Evolutionary conservation across 2,888 invertebrate genomes (phyloP).

Genomic region (Cheilosia urbana): DNA sequence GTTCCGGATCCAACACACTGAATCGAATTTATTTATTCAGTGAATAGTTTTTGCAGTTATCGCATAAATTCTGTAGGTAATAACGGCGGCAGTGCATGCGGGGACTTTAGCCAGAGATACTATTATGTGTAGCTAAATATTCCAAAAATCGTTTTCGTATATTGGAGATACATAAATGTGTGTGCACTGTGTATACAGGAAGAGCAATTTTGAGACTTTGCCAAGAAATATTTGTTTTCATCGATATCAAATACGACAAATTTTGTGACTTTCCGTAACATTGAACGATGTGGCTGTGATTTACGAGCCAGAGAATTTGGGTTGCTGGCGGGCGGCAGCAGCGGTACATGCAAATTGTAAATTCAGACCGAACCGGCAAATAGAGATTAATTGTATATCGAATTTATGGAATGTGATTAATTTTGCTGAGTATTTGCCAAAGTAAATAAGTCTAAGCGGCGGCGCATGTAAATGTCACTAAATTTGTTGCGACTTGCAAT

Average conservation of each 20-base stretch:
- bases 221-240: constrained; percentile 71
- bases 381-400: constrained; percentile 37
- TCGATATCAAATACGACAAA: constrained; percentile 73
- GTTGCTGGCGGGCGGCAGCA: constrained; percentile 37
- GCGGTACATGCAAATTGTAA: constrained; percentile 30
- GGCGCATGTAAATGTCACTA: constrained; percentile 65
- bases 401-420: constrained; percentile 70
- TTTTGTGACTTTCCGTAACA: constrained; percentile 69
- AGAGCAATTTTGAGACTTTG: constrained; percentile 61
- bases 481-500: constrained; percentile 52
- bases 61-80: constrained; percentile 53
- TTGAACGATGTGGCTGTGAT: constrained; percentile 67
- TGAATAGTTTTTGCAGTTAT: constrained; percentile 55
- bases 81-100: constrained; percentile 41
- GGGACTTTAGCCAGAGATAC: constrained; percentile 23
- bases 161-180: neutral
- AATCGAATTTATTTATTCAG: constrained; percentile 56
- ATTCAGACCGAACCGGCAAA: constrained; percentile 22
- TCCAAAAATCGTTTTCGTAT: constrained; percentile 41
- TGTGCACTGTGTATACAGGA: constrained; percentile 21
- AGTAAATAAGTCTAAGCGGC: constrained; percentile 68
- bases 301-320: constrained; percentile 65
- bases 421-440: constrained; percentile 67
- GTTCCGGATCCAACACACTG: constrained; percentile 33
- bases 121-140: constrained; percentile 8